phyloP scores from a whole-genome alignment of 2,797 vertebrate species.

The Percopsis omiscomaycus region DNA sequence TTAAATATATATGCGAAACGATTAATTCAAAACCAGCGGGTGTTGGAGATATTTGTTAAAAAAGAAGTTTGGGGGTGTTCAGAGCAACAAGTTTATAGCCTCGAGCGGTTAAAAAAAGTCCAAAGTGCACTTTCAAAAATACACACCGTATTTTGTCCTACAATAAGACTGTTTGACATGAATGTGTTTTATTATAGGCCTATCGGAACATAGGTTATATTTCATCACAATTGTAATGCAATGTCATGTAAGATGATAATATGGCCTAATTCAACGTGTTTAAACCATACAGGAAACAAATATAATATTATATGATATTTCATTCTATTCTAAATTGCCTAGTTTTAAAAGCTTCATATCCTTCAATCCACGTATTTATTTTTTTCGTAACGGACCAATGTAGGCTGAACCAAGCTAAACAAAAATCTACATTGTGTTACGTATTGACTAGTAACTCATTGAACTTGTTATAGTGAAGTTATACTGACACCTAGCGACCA shows the following conservation, averaged over 20 bases:
- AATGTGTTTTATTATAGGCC: background rate
- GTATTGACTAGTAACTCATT: no score
- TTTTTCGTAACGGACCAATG: slow-evolving; percentile 2
- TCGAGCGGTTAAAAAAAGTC: background rate
- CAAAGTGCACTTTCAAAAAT: no score
- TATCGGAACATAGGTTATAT: no score
- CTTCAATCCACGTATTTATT: slow-evolving; percentile 7
- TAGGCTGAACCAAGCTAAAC: no score
- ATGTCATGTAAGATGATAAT: no score
- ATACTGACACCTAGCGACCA: slow-evolving; percentile 68
- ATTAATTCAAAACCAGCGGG: slow-evolving; percentile 12
- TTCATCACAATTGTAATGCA: no score
- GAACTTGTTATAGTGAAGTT: slow-evolving; percentile 17
- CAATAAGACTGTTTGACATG: background rate
- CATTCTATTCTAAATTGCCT: background rate
- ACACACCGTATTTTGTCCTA: no score
- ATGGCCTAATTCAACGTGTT: no score
- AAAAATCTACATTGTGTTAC: no score
- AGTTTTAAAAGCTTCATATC: background rate
- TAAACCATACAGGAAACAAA: no score
- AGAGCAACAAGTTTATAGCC: slow-evolving; percentile 36
- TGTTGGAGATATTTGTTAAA: slow-evolving; percentile 18
- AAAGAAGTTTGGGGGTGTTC: background rate
- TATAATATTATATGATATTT: background rate
- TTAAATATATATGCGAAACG: background rate